phyloP scores from a whole-genome alignment of 2,888 invertebrate species.

The Drosophila fungiperda region DNA sequence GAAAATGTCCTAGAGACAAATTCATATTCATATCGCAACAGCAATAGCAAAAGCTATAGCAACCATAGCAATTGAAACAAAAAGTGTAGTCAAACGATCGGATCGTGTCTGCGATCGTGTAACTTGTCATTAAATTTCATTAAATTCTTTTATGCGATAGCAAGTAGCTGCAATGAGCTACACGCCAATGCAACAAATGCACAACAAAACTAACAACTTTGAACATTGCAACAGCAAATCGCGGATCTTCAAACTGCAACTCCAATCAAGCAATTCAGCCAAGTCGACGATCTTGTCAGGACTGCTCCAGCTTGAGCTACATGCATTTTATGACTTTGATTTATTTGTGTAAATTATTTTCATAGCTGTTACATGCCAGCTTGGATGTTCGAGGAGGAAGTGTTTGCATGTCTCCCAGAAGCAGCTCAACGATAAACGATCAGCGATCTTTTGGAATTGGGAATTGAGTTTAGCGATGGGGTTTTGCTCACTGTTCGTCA shows the following conservation, averaged over 20 bases:
- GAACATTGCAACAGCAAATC: slow-evolving; percentile 48
- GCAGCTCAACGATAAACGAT: slow-evolving; percentile 17
- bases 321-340: slow-evolving; percentile 75
- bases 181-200: slow-evolving; percentile 1
- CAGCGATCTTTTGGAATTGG: slow-evolving; percentile 16
- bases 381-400: slow-evolving; percentile 59
- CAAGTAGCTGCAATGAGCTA: slow-evolving; percentile 50
- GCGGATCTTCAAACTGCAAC: slow-evolving; percentile 42
- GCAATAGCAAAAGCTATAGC: slow-evolving; percentile 15
- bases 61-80: slow-evolving; percentile 52
- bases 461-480: slow-evolving; percentile 16
- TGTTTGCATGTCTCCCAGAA: slow-evolving; percentile 54
- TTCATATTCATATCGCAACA: slow-evolving; percentile 67
- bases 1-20: slow-evolving; percentile 81
- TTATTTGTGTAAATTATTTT: slow-evolving; percentile 78
- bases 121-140: slow-evolving; percentile 81
- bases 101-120: slow-evolving; percentile 73
- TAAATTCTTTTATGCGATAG: slow-evolving; percentile 80
- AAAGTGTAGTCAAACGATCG: slow-evolving; percentile 62
- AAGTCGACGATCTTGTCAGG: slow-evolving; percentile 15
- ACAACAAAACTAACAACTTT: slow-evolving; percentile 27
- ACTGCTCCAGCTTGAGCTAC: slow-evolving; percentile 42
- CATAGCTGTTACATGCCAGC: slow-evolving; percentile 61
- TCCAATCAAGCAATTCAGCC: slow-evolving; percentile 20
- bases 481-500: slow-evolving; percentile 59